These are phyloP conservation scores for Dastarcus helophoroides DNA, from an alignment of 2,888 invertebrate genomes.

Conservation along the genomic window DNA sequence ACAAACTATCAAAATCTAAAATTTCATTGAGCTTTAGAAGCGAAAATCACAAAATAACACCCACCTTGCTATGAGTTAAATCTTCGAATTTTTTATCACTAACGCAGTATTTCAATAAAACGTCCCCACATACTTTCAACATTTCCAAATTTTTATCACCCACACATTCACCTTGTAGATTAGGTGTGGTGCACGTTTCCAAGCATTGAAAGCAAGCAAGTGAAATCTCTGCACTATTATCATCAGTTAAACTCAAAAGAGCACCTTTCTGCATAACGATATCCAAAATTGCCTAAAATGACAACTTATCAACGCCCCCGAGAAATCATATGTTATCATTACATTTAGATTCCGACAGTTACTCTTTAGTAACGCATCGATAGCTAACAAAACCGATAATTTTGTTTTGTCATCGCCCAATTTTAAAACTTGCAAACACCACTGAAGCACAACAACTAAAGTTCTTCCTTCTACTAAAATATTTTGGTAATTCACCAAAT, in stretches of 20 bases:
- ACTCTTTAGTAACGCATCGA: conserved; percentile 32
- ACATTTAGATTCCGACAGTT: conserved; percentile 15
- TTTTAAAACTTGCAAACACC: conserved; percentile 33
- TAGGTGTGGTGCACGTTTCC: conserved; percentile 27
- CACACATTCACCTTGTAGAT: too few species aligned
- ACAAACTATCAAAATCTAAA: conserved; percentile 40
- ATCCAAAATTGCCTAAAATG: conserved; percentile 21
- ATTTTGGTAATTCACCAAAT: conserved; percentile 44
- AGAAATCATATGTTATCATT: conserved; percentile 1
- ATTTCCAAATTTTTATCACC: conserved; percentile 9
- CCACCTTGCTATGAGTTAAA: conserved; percentile 41
- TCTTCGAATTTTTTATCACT: conserved; percentile 36
- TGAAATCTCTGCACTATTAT: conserved; percentile 2
- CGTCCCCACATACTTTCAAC: conserved; percentile 5
- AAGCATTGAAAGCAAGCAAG: conserved; percentile 27
- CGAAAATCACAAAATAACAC: conserved; percentile 5
- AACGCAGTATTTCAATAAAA: conserved; percentile 12
- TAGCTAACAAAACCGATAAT: conserved; percentile 30
- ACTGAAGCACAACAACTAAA: conserved; percentile 26
- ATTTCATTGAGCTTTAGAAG: background rate
- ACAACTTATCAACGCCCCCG: conserved; percentile 1
- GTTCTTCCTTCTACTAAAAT: conserved; percentile 35
- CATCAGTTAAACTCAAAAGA: conserved; percentile 13
- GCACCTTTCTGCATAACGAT: conserved; percentile 15
- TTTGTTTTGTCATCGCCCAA: conserved; percentile 23